A percentile compares a stretch with the other conserved stretches of the same genome.
These are phyloP conservation scores for Spilogale gracilis DNA, from an alignment of 2,113 vertebrate genomes.

Conservation along the genomic window DNA sequence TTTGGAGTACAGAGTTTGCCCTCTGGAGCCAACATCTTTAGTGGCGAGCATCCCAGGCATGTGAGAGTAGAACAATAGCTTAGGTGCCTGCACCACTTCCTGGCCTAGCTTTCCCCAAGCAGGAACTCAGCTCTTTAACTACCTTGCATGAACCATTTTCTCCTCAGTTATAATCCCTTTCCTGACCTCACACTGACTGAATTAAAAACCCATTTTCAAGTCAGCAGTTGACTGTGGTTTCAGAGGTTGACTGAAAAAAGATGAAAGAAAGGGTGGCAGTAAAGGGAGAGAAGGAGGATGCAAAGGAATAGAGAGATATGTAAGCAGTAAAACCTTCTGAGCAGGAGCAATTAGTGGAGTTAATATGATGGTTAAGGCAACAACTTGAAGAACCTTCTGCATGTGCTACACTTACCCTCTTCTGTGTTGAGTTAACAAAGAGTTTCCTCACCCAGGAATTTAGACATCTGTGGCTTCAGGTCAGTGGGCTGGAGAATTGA, in stretches of 20 bases:
- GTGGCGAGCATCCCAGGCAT: rapidly evolving
- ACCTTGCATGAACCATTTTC: not conserved
- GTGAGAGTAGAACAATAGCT: not conserved
- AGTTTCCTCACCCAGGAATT: constrained; percentile 49
- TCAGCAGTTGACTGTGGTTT: not conserved
- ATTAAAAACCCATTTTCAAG: constrained; percentile 8
- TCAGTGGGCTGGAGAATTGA: constrained; percentile 67
- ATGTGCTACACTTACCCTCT: not conserved
- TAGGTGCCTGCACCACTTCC: not conserved
- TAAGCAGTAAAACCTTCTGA: not conserved
- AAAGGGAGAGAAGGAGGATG: not conserved
- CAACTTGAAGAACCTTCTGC: not conserved
- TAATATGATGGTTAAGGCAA: not conserved
- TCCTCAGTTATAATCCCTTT: not conserved
- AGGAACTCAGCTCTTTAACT: not conserved
- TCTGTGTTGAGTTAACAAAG: constrained; percentile 49
- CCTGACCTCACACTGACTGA: not conserved
- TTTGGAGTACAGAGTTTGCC: not conserved
- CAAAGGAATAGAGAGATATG: not conserved
- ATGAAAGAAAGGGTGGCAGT: not conserved
- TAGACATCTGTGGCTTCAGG: constrained; percentile 51
- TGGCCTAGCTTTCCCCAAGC: not conserved
- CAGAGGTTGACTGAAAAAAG: not conserved
- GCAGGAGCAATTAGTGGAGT: not conserved
- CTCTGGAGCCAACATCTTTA: not conserved